These are phyloP conservation scores for Pissodes strobi DNA, from an alignment of 1,140 invertebrate genomes.

Conservation along the genomic window DNA sequence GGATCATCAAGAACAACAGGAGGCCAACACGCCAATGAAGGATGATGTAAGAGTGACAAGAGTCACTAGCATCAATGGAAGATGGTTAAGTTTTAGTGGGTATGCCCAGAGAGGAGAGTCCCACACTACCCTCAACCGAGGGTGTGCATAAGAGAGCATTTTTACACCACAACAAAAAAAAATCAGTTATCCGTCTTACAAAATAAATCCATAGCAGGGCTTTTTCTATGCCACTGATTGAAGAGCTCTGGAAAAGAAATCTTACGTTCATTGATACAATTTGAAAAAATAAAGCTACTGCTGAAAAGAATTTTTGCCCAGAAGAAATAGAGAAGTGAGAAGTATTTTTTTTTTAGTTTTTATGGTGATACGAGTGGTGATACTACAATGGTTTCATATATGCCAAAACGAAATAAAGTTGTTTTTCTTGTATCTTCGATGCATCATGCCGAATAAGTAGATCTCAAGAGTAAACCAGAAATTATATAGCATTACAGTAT, in stretches of 20 bases:
- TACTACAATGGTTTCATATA: neutral
- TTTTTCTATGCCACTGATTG: slow-evolving; percentile 49
- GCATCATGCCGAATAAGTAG: neutral
- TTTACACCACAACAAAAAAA: too few species aligned
- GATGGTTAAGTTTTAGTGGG: too few species aligned
- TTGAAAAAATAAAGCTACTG: slow-evolving; percentile 1
- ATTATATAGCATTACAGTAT: neutral
- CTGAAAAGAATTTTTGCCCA: neutral
- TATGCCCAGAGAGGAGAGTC: too few species aligned
- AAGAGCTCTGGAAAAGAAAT: slow-evolving; percentile 45
- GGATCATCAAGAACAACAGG: too few species aligned
- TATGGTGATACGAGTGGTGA: neutral
- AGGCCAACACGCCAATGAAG: too few species aligned
- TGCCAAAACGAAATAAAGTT: neutral
- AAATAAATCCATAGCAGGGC: slow-evolving; percentile 55
- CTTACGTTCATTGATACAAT: slow-evolving; percentile 51
- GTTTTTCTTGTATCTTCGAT: neutral
- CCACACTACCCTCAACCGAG: too few species aligned
- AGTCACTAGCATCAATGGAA: too few species aligned
- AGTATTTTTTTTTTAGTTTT: neutral
- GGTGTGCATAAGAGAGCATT: too few species aligned
- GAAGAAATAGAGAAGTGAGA: neutral
- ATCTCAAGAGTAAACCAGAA: neutral
- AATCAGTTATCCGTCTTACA: slow-evolving; percentile 43
- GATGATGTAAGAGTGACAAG: too few species aligned